Base-by-base conservation (phyloP, 2,113 vertebrate species). In the Piprites chloris region DNA sequence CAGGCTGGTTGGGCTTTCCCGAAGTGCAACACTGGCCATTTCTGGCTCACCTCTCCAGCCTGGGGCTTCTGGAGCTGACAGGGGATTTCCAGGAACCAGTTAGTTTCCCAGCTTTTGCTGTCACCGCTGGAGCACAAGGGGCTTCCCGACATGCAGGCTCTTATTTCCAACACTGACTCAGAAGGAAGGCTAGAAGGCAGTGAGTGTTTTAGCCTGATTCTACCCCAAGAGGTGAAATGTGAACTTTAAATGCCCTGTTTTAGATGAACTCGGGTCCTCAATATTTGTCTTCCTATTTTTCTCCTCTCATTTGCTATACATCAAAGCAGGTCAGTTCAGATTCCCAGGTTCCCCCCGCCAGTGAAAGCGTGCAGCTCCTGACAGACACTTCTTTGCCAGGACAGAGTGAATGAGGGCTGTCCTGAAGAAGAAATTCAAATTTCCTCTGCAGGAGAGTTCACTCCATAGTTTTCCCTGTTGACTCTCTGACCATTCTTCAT, bases 31-130 rank as follows among this genome's bases (percentile, higher is more conserved):
- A 0, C 7, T 65, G 52, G 63, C 71, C 33, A 55, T 50, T 88
- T 88, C 86, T 81, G 49, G 6, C 24, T 88, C 37, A 46, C 8
- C 5, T 59, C 27, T 50, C 13, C 39, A 71, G 39, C 8, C 20
- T 8, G 2, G 35, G 59, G 22, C 71, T 85, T 53, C 49, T 87
- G 35, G 20, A 88, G 9, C 28, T 28, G 28, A 17, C 2, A 13
- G 96, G 86, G 89, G 61, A 81, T 96, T 96, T 97, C 91, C 95
- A 81, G 68, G 17, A 89, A 86, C 4, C 21, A 19, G 21, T 47
- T 81, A 20, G 49, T 76, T 88, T 87, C 66, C 37, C 49, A 92
- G 63, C 2, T 33, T 90, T 90, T 75, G 35, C 47, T 59, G 69
- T 85, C 44, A 55, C 39, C 81, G 37, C n/a, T 86, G 55, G 27